These are phyloP conservation scores for Chromoteleia sp. DNA, from an alignment of 2,888 invertebrate species.

Conservation along the genomic window DNA sequence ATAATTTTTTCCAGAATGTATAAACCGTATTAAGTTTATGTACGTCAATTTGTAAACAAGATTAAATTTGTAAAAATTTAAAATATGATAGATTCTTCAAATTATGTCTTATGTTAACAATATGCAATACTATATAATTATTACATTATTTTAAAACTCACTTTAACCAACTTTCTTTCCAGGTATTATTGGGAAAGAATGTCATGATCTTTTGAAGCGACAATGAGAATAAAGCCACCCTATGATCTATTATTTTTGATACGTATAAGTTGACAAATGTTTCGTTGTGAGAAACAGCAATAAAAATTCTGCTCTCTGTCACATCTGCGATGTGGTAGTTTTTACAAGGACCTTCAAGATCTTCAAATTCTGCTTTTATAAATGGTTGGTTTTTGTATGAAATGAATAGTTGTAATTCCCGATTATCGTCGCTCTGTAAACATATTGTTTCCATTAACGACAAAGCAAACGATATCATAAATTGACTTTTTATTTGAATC, in stretches of 20 bases:
- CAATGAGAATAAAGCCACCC: constrained; percentile 88
- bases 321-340: constrained; percentile 95
- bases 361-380: constrained; percentile 89
- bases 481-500: too few relatives aligned
- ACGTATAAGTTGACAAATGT: constrained; percentile 92
- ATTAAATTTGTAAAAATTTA: too few relatives aligned
- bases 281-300: constrained; percentile 92
- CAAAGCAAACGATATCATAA: too few relatives aligned
- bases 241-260: constrained; percentile 89
- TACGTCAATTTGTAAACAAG: too few relatives aligned
- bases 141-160: constrained; percentile 87
- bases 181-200: constrained; percentile 93
- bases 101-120: too few relatives aligned
- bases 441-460: too few relatives aligned
- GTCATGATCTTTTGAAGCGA: constrained; percentile 93
- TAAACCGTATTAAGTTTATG: too few relatives aligned
- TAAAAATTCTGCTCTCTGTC: constrained; percentile 91
- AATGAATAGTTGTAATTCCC: constrained; percentile 88
- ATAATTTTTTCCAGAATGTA: too few relatives aligned
- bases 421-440: constrained; percentile 48
- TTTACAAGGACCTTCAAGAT: constrained; percentile 87
- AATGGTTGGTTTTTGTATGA: constrained; percentile 91
- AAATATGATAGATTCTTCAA: neutral
- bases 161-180: constrained; percentile 93
- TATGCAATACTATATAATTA: too few relatives aligned